phyloP scores from a whole-genome alignment of 2,113 vertebrate species.

The Melanostigma gelatinosum region DNA sequence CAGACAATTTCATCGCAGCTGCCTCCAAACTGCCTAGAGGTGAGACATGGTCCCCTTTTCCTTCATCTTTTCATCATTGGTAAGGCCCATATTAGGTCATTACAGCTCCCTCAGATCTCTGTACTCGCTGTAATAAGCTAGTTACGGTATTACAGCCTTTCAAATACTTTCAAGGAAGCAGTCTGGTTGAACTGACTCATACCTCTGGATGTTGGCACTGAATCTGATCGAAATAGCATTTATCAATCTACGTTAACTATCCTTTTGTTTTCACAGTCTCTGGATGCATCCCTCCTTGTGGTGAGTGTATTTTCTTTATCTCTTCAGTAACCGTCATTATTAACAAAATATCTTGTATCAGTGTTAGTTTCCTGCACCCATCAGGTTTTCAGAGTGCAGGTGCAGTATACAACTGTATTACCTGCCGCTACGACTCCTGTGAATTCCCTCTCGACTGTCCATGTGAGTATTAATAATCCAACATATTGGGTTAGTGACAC shows the following conservation, averaged over 20 bases:
- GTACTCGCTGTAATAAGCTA: constrained; percentile 48
- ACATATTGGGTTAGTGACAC: constrained; percentile 23
- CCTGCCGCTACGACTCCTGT: constrained; percentile 80
- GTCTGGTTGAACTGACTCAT: constrained; percentile 32
- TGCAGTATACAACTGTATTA: constrained; percentile 74
- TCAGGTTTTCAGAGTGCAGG: constrained; percentile 80
- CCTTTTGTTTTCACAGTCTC: constrained; percentile 67
- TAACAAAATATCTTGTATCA: not conserved
- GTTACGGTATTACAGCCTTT: constrained; percentile 55
- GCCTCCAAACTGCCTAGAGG: constrained; percentile 83
- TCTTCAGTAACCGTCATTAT: not conserved
- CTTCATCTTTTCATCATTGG: constrained; percentile 68
- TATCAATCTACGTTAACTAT: not conserved
- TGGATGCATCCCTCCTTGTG: constrained; percentile 81
- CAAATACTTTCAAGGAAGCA: constrained; percentile 31
- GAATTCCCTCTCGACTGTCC: constrained; percentile 82
- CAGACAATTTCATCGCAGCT: constrained; percentile 77
- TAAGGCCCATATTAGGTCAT: constrained; percentile 60
- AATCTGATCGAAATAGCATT: constrained; percentile 16
- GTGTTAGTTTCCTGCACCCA: not conserved
- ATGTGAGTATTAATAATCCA: constrained; percentile 61
- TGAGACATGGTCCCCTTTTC: constrained; percentile 67
- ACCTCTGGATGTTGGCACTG: not conserved
- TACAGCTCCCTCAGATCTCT: constrained; percentile 63
- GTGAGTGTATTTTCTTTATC: constrained; percentile 64